Percentiles rank a stretch among this genome's conserved stretches.
Conservation (phyloP, 2,888 invertebrate species). For the Argynnis bischoffii region DNA sequence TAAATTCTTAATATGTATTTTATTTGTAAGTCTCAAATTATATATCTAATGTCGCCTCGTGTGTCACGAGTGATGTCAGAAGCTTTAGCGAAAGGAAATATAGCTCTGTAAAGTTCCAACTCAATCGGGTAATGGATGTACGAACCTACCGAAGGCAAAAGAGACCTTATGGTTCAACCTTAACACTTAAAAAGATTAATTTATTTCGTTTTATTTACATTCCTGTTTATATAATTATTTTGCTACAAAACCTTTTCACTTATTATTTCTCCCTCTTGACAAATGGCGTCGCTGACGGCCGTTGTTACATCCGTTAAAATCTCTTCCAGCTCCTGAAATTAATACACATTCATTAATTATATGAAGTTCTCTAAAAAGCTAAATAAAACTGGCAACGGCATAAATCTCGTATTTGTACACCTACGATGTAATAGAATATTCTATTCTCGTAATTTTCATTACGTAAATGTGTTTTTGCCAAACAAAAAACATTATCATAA, state of each 20-base stretch:
- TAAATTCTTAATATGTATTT: too few relatives aligned
- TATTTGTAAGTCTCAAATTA: too few relatives aligned
- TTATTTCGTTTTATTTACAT: background rate
- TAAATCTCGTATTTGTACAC: background rate
- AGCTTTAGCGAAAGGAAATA: too few relatives aligned
- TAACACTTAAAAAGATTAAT: background rate
- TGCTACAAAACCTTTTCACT: conserved; percentile 86
- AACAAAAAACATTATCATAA: background rate
- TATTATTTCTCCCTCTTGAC: conserved; percentile 93
- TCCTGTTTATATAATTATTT: background rate
- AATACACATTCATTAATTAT: conserved; percentile 34
- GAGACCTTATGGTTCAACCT: too few relatives aligned
- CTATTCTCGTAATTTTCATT: background rate
- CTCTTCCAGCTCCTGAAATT: conserved; percentile 94
- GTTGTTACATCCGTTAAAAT: conserved; percentile 94
- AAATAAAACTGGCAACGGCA: conserved; percentile 4
- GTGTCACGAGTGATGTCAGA: too few relatives aligned
- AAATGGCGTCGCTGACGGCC: conserved; percentile 93
- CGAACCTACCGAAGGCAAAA: too few relatives aligned
- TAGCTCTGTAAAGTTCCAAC: too few relatives aligned
- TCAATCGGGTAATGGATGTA: too few relatives aligned
- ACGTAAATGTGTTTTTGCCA: background rate
- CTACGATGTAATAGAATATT: conserved; percentile 17
- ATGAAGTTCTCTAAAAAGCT: conserved; percentile 1
- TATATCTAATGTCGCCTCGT: too few relatives aligned